phyloP scores from a whole-genome alignment of 2,797 vertebrate species.

The Cyprinodon diabolis region DNA sequence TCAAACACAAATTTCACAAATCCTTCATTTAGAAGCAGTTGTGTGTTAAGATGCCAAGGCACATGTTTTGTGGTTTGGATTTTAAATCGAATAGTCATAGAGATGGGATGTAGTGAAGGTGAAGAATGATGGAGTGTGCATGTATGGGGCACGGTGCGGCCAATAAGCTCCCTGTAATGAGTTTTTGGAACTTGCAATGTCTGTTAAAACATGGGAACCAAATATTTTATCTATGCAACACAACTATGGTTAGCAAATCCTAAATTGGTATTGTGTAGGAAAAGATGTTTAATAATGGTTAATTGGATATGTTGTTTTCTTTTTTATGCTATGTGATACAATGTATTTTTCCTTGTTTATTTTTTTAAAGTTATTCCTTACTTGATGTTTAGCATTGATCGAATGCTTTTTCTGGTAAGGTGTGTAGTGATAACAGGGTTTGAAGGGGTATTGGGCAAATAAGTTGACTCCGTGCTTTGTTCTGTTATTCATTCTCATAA shows the following conservation, averaged over 20 bases:
- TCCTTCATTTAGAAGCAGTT: no score
- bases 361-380: slow-evolving; percentile 73
- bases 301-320: slow-evolving; percentile 30
- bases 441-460: slow-evolving; percentile 55
- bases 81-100: no score
- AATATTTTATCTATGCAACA: slow-evolving; percentile 90
- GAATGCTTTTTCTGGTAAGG: slow-evolving; percentile 37
- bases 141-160: no score
- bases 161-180: no score
- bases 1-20: no score
- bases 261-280: slow-evolving; percentile 82
- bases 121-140: no score
- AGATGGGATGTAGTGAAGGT: no score
- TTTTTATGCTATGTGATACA: slow-evolving; percentile 75
- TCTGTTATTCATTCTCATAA: slow-evolving; percentile 86
- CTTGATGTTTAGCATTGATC: slow-evolving; percentile 47
- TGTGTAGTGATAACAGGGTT: slow-evolving; percentile 40
- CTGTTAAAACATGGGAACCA: slow-evolving; percentile 12
- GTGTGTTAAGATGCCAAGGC: no score
- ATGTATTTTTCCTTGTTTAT: slow-evolving; percentile 72
- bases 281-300: slow-evolving; percentile 57
- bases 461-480: slow-evolving; percentile 90
- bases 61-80: no score
- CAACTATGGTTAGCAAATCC: slow-evolving; percentile 81
- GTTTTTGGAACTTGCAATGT: not conserved